Evolutionary conservation across 2,797 vertebrate species (phyloP).

Genomic region (Nasua narica): DNA sequence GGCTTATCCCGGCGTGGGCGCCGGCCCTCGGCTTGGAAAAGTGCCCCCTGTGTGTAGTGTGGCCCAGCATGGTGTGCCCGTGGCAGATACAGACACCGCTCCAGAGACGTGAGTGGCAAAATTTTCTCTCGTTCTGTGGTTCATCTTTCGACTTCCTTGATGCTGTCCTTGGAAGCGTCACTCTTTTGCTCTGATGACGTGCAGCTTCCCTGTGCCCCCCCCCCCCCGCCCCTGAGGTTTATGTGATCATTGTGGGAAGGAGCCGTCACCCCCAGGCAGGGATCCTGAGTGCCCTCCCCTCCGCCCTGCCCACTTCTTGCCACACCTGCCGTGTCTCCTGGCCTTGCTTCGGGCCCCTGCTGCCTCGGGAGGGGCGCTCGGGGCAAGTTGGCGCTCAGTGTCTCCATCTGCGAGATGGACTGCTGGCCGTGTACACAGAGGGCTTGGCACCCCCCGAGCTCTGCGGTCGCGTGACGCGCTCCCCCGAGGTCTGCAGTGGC

Average conservation of each 20-base stretch:
- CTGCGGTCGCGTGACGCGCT: neutral
- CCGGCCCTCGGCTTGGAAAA: neutral
- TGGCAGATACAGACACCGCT: too few species aligned
- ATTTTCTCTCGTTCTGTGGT: neutral
- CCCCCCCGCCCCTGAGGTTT: neutral
- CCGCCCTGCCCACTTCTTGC: fast-evolving
- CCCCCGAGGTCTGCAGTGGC: neutral
- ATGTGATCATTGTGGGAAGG: neutral
- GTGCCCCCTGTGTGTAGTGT: fast-evolving
- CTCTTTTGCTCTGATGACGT: neutral
- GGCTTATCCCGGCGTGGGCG: neutral
- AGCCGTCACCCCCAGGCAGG: neutral
- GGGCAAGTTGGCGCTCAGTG: neutral
- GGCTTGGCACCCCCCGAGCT: neutral
- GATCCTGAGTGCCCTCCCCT: neutral
- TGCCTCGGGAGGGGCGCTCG: neutral
- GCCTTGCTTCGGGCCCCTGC: neutral
- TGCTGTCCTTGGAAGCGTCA: neutral
- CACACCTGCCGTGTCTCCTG: neutral
- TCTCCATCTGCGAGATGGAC: neutral
- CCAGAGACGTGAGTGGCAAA: neutral
- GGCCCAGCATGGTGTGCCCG: neutral
- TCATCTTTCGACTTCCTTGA: neutral
- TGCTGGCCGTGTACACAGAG: neutral
- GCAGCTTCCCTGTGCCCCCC: neutral